Conservation (phyloP, 2,113 vertebrate species). For the Carassius carassius region DNA sequence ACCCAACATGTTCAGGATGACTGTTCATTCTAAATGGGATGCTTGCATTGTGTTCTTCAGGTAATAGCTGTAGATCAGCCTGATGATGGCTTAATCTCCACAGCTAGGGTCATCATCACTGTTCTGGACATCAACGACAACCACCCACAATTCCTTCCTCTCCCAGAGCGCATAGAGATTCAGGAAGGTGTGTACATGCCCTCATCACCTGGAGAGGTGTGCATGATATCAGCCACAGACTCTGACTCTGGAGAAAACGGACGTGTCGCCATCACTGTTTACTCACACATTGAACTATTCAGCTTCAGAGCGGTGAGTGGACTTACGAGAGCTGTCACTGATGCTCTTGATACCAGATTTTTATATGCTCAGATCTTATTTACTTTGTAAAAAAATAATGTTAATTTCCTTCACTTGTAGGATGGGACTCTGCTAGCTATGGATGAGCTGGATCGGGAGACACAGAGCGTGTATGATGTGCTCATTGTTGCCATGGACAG, state of each 20-base stretch:
- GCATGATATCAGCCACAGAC: conserved; percentile 67
- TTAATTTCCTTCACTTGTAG: conserved; percentile 58
- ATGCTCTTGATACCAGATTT: not conserved
- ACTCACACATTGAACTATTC: too few species aligned
- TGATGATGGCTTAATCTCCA: conserved; percentile 66
- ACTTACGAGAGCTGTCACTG: too few species aligned
- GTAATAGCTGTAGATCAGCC: conserved; percentile 76
- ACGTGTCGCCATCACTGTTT: too few species aligned
- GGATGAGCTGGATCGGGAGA: conserved; percentile 74
- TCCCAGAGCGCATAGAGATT: conserved; percentile 62
- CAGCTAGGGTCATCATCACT: conserved; percentile 72
- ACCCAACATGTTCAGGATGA: not conserved
- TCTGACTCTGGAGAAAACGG: conserved; percentile 65
- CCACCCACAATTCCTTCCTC: conserved; percentile 74
- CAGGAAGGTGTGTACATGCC: conserved; percentile 67
- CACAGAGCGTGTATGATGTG: conserved; percentile 68
- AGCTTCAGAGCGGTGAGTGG: too few species aligned
- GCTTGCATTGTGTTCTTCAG: conserved; percentile 56
- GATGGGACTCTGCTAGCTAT: conserved; percentile 72
- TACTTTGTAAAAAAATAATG: too few species aligned
- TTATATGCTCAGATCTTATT: not conserved
- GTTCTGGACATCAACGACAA: conserved; percentile 82
- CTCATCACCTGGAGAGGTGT: conserved; percentile 51
- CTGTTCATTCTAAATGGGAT: not conserved
- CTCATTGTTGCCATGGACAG: conserved; percentile 72